Evolutionary conservation across 2,113 vertebrate species (phyloP), one percentile per base, ranked within the genome.

Genomic region (Strix uralensis): DNA sequence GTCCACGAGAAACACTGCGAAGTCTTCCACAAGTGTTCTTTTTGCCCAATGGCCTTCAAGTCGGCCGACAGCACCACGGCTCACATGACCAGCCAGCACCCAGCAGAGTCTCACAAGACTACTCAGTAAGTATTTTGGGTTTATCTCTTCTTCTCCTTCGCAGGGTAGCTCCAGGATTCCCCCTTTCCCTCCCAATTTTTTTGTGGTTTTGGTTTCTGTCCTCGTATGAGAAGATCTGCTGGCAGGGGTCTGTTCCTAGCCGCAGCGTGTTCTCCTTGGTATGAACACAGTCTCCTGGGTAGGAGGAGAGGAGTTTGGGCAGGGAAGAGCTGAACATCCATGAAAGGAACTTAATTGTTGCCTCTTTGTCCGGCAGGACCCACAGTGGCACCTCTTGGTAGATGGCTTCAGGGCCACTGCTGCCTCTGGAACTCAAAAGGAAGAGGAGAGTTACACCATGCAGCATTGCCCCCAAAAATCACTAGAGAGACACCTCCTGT

Each of bases 41-140:
- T 98, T 86, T 99, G 99, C 96, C 99, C 99, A 0, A 98, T 99
- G 98, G 99, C 99, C 97, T 99, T 99, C 98, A 99, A 99, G 98
- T 99, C 99, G 3, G 97, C 98, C 5, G 97, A 99, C 78, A 98
- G 98, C 97, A 99, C 98, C 49, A 95, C 96, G 3, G 98, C 98
- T 66, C 99, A 99, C 97, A 97, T 99, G 36, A 96, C 98, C 93
- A 98, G 97, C 77, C 99, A 99, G 96, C 99, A 99, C 86, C 97
- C 97, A 16, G 57, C 96, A 58, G 98, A 98, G 92, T 88, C 97
- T 86, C 97, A 98, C 90, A 98, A 94, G 94, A 97, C 98, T 77
- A 98, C 99, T 94, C 98, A 99, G 99, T 99, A 98, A 99, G 98
- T 99, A 44, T 30, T 51, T 59, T 29, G n/a, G 47, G 4, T 40